phyloP scores from a whole-genome alignment of 2,113 vertebrate species.

The Apeltes quadracus region DNA sequence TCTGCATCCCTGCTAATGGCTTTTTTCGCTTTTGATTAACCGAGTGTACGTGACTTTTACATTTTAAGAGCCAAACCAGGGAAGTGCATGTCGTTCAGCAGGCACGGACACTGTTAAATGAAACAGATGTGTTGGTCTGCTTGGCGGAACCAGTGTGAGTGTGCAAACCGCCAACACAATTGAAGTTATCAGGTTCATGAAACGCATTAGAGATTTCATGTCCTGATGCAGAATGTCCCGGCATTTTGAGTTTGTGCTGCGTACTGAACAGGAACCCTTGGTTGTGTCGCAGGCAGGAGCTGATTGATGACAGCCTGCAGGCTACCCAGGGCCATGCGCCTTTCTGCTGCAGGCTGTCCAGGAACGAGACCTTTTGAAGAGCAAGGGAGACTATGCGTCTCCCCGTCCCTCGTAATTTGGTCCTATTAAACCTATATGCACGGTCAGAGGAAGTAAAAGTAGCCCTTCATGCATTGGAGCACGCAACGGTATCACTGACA shows the following conservation, averaged over 20 bases:
- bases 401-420: conserved; percentile 3
- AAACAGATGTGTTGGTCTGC: conserved; percentile 46
- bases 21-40: conserved; percentile 72
- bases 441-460: neutral
- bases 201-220: conserved; percentile 63
- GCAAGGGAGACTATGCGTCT: neutral
- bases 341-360: conserved; percentile 32
- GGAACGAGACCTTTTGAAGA: conserved; percentile 34
- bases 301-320: conserved; percentile 56
- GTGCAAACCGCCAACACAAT: conserved; percentile 60
- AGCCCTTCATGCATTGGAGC: neutral
- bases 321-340: conserved; percentile 57
- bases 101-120: neutral
- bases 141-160: conserved; percentile 48
- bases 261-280: conserved; percentile 53
- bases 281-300: conserved; percentile 39
- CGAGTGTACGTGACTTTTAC: conserved; percentile 44
- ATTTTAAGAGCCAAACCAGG: conserved; percentile 52
- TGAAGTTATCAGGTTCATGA: conserved; percentile 62
- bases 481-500: conserved; percentile 38
- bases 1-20: conserved; percentile 58
- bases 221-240: conserved; percentile 21
- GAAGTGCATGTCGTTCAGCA: conserved; percentile 21
- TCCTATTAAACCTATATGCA: neutral
- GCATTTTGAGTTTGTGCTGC: conserved; percentile 25